Evolutionary conservation across 2,888 invertebrate species (phyloP).

Genomic region (Tipula helvola): DNA sequence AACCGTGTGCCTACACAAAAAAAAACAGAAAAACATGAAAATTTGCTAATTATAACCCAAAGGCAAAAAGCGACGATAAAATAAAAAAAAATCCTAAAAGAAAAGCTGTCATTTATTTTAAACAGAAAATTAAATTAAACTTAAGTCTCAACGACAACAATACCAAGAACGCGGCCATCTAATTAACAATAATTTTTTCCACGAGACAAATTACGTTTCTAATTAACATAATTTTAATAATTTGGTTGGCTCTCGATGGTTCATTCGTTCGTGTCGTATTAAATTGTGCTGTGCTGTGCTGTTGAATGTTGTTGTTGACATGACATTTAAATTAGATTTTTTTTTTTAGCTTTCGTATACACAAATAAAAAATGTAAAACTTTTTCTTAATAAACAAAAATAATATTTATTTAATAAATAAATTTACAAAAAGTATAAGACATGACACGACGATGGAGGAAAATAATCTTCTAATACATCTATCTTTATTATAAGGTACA

Average conservation of each 20-base stretch:
- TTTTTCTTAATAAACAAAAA: neutral
- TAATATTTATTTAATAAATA: neutral
- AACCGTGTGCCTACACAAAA: neutral
- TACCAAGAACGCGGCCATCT: neutral
- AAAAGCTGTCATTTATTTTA: neutral
- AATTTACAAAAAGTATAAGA: neutral
- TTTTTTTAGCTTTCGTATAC: neutral
- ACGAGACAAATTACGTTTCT: neutral
- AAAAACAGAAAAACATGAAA: neutral
- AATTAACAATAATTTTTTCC: neutral
- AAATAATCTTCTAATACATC: neutral
- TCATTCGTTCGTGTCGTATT: neutral
- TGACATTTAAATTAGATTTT: neutral
- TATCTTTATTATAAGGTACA: neutral
- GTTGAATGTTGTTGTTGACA: neutral
- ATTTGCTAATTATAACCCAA: neutral
- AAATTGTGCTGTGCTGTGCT: neutral
- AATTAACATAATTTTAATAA: neutral
- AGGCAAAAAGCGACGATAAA: neutral
- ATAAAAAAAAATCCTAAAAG: neutral
- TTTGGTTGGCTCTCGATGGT: neutral
- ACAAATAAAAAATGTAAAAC: neutral
- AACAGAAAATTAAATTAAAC: neutral
- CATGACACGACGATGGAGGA: neutral
- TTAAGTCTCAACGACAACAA: neutral